Conservation (phyloP, 2,113 vertebrate species). For the Erpornis zantholeuca region DNA sequence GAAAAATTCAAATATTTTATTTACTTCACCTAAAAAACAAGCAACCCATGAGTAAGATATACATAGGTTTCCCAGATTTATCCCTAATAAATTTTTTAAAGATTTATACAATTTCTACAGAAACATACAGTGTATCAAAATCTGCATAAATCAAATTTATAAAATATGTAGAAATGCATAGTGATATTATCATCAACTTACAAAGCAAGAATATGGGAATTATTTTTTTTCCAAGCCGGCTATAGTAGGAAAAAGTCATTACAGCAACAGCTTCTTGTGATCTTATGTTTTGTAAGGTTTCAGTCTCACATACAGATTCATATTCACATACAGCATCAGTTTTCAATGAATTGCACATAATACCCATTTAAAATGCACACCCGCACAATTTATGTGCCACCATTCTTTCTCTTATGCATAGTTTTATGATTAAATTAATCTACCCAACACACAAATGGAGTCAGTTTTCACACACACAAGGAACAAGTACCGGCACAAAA, state of each 20-base stretch:
- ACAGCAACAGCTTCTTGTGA: conserved; percentile 69
- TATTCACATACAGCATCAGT: conserved; percentile 61
- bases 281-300: conserved; percentile 56
- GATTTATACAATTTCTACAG: conserved; percentile 86
- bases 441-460: conserved; percentile 52
- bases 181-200: conserved; percentile 78
- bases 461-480: conserved; percentile 63
- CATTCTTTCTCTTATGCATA: conserved; percentile 75
- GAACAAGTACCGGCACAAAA: conserved; percentile 43
- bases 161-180: conserved; percentile 88
- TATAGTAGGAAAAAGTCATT: conserved; percentile 74
- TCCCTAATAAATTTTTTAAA: conserved; percentile 76
- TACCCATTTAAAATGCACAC: conserved; percentile 64
- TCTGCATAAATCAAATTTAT: conserved; percentile 86
- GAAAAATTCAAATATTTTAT: conserved; percentile 79
- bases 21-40: conserved; percentile 82
- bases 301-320: conserved; percentile 64
- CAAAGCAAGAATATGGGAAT: conserved; percentile 77
- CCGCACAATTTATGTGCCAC: conserved; percentile 61
- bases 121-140: conserved; percentile 88
- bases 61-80: conserved; percentile 73
- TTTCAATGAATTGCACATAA: conserved; percentile 73
- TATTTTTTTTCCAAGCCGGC: conserved; percentile 68
- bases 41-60: conserved; percentile 77
- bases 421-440: conserved; percentile 71